Base-by-base conservation (phyloP, 2,113 vertebrate species). In the Theropithecus gelada region DNA sequence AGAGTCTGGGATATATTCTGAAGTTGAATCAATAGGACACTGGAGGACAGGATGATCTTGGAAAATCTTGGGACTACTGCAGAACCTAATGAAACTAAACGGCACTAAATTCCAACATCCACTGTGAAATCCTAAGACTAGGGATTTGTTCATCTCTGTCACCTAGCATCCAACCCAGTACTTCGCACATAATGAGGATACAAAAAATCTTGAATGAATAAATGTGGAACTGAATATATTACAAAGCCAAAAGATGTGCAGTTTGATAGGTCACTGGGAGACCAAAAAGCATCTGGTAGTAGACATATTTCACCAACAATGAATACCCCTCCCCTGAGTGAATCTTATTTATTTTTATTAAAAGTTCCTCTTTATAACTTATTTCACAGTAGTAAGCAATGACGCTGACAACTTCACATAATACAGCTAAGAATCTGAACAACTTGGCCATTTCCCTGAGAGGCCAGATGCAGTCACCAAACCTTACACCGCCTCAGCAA, bases 291-390 rank as follows among this genome's bases (percentile, higher is more conserved):
- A 92, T 72, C 59, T 30, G 30, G 14, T 40, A 95, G 45, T 50
- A 70, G 52, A 70, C 23, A 32, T 66, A 92, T 76, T 97, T 96
- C 57, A 95, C 35, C 61, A 93, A 82, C 50, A 81, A 64, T 20
- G 30, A 50, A 45, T 70, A 27, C 72, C n/a, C 30, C 27, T 68
- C 32, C 70, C 27, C 20, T 59, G 16, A 20, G n/a, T 70, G 38
- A 93, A 78, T n/a, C 55, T 20, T 20, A 18, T 55, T 30, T 95
- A 43, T 90, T 97, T 95, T 81, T 88, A 32, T 85, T 90, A 83
- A 90, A 96, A 64, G 50, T 57, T 57, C 14, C 57, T 86, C 55
- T 90, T 75, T 92, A 55, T 17, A 95, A 94, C 5, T 79, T 27
- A 83, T 78, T 96, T 97, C 59, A 90, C 5, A 68, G n/a, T 68